Percentiles rank a stretch among this genome's conserved stretches.
Evolutionary conservation across 2,888 invertebrate genomes (phyloP).

Genomic region (Electrophaes corylata): DNA sequence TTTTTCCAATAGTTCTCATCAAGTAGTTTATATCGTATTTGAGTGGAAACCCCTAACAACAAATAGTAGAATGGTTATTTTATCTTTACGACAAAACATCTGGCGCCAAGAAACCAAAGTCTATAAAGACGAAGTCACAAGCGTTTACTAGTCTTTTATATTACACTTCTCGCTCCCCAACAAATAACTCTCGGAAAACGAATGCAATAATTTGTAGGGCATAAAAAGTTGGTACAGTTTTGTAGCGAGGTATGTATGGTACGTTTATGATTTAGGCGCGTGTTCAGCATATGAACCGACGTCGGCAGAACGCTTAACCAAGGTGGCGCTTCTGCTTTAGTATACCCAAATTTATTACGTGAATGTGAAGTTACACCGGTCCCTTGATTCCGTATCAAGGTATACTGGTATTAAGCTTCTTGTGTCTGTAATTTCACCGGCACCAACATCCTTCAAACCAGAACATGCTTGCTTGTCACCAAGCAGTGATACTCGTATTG

Average conservation of each 20-base stretch:
- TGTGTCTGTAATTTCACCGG: no score
- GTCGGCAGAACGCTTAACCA: not conserved
- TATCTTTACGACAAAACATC: no score
- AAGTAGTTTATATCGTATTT: no score
- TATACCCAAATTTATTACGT: not conserved
- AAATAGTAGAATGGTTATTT: no score
- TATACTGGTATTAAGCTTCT: no score
- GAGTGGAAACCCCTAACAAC: no score
- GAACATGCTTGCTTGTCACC: no score
- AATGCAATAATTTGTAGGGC: conserved; percentile 25
- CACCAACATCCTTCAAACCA: no score
- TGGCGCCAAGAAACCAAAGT: no score
- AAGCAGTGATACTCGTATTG: no score
- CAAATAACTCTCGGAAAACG: conserved; percentile 7
- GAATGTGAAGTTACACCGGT: not conserved
- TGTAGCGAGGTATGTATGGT: not conserved
- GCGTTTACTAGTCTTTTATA: not conserved
- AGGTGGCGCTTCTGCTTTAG: not conserved
- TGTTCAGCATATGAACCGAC: conserved; percentile 34
- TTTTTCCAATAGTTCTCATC: no score
- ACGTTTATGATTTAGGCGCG: conserved; percentile 45
- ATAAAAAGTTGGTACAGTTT: conserved; percentile 32
- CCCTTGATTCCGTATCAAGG: not conserved
- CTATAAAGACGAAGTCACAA: no score
- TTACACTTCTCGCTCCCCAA: not conserved